phyloP scores from a whole-genome alignment of 2,888 invertebrate genomes.

The Hemistola chrysoprasaria region DNA sequence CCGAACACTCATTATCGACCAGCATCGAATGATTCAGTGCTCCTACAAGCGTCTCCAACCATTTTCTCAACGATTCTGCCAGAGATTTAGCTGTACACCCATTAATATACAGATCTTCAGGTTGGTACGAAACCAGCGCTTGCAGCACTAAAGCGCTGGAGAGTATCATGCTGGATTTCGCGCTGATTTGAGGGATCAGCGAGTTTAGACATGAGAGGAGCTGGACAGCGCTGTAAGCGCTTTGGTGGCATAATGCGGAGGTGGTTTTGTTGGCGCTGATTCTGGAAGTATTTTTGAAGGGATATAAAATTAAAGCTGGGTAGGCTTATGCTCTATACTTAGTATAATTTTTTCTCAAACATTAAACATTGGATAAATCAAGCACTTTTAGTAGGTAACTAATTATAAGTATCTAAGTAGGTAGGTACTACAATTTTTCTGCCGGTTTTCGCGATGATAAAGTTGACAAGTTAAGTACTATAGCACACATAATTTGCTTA shows the following conservation, averaged over 20 bases:
- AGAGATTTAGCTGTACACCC: slow-evolving; percentile 46
- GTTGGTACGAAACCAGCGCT: slow-evolving; percentile 63
- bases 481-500: too few relatives aligned
- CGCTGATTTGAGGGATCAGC: slow-evolving; percentile 46
- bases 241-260: slow-evolving; percentile 64
- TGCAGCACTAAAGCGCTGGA: slow-evolving; percentile 66
- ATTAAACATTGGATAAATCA: too few relatives aligned
- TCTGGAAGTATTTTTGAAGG: slow-evolving; percentile 42
- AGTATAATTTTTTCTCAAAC: too few relatives aligned
- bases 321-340: too few relatives aligned
- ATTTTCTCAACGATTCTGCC: slow-evolving; percentile 54
- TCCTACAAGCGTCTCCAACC: slow-evolving; percentile 54
- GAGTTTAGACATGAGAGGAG: slow-evolving; percentile 60
- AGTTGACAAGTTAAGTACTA: too few relatives aligned
- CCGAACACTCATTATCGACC: slow-evolving; percentile 45
- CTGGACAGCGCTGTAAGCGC: slow-evolving; percentile 68
- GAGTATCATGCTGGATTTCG: slow-evolving; percentile 48
- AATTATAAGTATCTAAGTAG: too few relatives aligned
- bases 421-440: too few relatives aligned
- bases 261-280: slow-evolving; percentile 50
- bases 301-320: too few relatives aligned
- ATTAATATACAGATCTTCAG: slow-evolving; percentile 42
- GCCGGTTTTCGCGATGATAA: too few relatives aligned
- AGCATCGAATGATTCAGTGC: slow-evolving; percentile 58
- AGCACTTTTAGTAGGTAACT: too few relatives aligned